Evolutionary conservation across 1,140 invertebrate genomes (phyloP).

Genomic region (Drosophila sp.): DNA sequence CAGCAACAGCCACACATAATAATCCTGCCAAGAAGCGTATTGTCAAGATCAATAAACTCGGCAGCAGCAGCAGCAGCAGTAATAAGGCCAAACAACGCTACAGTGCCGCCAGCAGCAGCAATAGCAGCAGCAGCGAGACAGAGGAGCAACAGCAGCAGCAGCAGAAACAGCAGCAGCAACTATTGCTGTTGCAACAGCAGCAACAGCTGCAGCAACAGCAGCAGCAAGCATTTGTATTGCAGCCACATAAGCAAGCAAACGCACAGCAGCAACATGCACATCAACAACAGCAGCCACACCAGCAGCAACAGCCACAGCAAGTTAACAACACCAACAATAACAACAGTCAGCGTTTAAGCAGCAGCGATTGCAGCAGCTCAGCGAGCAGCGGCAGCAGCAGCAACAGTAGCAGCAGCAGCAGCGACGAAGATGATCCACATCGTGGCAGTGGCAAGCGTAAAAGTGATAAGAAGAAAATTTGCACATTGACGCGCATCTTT

Average conservation of each 20-base stretch:
- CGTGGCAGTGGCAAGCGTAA: conserved; percentile 61
- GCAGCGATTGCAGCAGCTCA: conserved; percentile 56
- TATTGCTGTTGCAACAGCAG: conserved; percentile 28
- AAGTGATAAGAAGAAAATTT: conserved; percentile 89
- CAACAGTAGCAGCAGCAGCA: conserved; percentile 47
- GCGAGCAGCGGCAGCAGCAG: conserved; percentile 41
- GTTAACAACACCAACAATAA: not conserved
- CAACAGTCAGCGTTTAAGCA: conserved; percentile 24
- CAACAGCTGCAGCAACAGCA: conserved; percentile 14
- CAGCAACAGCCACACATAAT: conserved; percentile 18
- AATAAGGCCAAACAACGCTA: conserved; percentile 16
- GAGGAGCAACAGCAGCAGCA: conserved; percentile 36
- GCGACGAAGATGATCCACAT: conserved; percentile 62
- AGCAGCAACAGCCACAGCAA: conserved; percentile 22
- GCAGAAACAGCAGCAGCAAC: conserved; percentile 22
- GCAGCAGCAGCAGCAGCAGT: conserved; percentile 14
- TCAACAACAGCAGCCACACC: conserved; percentile 21
- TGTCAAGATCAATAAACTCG: conserved; percentile 37
- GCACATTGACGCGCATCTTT: conserved; percentile 89
- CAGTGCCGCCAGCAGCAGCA: conserved; percentile 31
- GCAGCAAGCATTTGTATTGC: conserved; percentile 18
- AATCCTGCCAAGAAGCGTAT: conserved; percentile 46
- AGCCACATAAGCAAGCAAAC: not conserved
- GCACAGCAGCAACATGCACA: conserved; percentile 35
- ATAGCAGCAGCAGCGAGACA: conserved; percentile 46